Percentiles rank a stretch among this genome's conserved stretches.
Evolutionary conservation across 2,113 vertebrate species (phyloP).

Genomic region (Indicator indicator): DNA sequence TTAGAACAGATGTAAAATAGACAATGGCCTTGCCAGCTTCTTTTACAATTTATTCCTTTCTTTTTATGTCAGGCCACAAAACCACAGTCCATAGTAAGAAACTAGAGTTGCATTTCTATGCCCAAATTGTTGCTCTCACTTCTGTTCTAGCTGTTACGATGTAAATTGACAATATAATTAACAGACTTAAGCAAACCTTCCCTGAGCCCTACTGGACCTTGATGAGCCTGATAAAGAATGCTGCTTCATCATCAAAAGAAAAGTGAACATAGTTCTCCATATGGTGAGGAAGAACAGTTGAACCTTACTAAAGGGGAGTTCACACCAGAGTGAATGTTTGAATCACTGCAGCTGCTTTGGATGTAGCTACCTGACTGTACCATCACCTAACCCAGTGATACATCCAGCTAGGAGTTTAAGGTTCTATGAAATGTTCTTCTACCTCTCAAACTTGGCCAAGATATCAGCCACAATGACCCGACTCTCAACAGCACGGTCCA

Average conservation of each 20-base stretch:
- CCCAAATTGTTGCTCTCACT: not conserved
- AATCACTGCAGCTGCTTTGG: not conserved
- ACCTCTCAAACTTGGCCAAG: slow-evolving; percentile 79
- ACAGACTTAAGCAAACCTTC: not conserved
- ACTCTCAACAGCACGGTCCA: slow-evolving; percentile 75
- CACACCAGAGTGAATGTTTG: not conserved
- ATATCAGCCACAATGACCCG: slow-evolving; percentile 79
- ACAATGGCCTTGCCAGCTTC: not conserved
- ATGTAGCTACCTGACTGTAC: not conserved
- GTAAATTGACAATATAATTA: not conserved
- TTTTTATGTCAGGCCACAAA: not conserved
- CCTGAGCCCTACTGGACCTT: not conserved
- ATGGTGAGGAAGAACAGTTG: not conserved
- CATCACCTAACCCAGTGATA: not conserved
- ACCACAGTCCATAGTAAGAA: not conserved
- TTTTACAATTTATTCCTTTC: not conserved
- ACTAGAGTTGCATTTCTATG: not conserved
- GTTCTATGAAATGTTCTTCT: not conserved
- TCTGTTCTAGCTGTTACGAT: not conserved
- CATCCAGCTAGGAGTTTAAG: not conserved
- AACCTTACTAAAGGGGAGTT: not conserved
- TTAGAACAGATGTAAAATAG: not conserved
- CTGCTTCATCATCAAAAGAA: not conserved
- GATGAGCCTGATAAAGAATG: not conserved
- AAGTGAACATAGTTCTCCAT: not conserved